phyloP scores from a whole-genome alignment of 2,797 vertebrate species.

The Mus caroli region DNA sequence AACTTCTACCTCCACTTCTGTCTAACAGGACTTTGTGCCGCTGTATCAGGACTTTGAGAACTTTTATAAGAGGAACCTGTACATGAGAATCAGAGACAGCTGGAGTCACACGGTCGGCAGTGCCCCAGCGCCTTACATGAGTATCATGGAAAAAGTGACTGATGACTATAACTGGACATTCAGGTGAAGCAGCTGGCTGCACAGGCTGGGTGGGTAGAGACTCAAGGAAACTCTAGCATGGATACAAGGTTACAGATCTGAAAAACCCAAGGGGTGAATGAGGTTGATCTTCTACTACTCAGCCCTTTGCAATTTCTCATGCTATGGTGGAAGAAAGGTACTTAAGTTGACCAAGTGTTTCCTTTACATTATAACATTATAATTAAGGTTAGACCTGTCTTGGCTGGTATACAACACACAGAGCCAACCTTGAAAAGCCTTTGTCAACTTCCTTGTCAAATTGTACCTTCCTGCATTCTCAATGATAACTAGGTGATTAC shows the following conservation, averaged over 20 bases:
- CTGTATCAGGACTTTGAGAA: slow-evolving; percentile 99
- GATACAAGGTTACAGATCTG: background rate
- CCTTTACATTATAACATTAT: background rate
- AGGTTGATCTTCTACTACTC: background rate
- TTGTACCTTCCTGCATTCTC: background rate
- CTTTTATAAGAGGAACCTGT: slow-evolving; percentile 96
- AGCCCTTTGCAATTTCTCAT: background rate
- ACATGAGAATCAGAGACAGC: slow-evolving; percentile 97
- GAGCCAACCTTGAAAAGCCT: background rate
- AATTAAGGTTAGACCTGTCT: background rate
- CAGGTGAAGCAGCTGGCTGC: slow-evolving; percentile 89
- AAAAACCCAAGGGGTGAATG: background rate
- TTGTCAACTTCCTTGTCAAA: slow-evolving; percentile 18
- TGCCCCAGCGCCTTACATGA: slow-evolving; percentile 93
- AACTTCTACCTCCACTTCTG: slow-evolving; percentile 81
- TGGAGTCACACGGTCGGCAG: slow-evolving; percentile 97
- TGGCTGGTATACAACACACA: background rate
- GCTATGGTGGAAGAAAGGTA: background rate
- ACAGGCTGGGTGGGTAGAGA: background rate
- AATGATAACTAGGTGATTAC: background rate
- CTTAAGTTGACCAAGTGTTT: background rate
- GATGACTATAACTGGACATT: slow-evolving; percentile 99
- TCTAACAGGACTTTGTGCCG: slow-evolving; percentile 94
- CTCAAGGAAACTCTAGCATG: background rate
- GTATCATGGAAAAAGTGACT: slow-evolving; percentile 95